Percentiles rank a stretch among this genome's conserved stretches.
Conservation (phyloP, 2,888 invertebrate genomes). For the Cryptocheilus praepositus region DNA sequence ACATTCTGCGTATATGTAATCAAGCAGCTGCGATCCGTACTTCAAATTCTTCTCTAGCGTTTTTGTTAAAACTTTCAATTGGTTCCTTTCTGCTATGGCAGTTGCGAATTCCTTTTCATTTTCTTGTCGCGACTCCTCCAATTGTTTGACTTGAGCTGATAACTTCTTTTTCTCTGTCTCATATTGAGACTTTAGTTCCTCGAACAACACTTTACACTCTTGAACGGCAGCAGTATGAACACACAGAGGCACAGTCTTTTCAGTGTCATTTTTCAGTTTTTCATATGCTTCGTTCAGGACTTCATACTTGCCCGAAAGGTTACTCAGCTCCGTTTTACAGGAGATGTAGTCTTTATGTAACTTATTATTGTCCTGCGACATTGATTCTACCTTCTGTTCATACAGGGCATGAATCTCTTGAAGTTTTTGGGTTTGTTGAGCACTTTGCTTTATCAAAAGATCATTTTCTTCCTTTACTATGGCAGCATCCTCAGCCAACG, state of each 20-base stretch:
- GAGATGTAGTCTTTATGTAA: conserved; percentile 80
- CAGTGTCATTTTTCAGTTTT: conserved; percentile 77
- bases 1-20: neutral
- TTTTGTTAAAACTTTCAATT: conserved; percentile 76
- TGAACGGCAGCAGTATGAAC: conserved; percentile 82
- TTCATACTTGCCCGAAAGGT: conserved; percentile 79
- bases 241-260: conserved; percentile 79
- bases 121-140: conserved; percentile 74
- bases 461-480: conserved; percentile 72
- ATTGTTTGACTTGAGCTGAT: conserved; percentile 76
- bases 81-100: conserved; percentile 74
- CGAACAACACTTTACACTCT: conserved; percentile 85
- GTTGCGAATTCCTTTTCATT: conserved; percentile 76
- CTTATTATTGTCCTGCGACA: conserved; percentile 81
- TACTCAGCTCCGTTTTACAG: conserved; percentile 78
- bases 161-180: conserved; percentile 81
- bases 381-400: conserved; percentile 83
- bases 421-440: conserved; percentile 83
- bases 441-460: conserved; percentile 80
- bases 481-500: conserved; percentile 64
- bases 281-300: conserved; percentile 77
- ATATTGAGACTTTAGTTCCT: conserved; percentile 85
- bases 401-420: conserved; percentile 85
- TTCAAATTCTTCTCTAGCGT: conserved; percentile 78
- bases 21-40: conserved; percentile 66